A percentile compares a stretch with the other conserved stretches of the same genome.
Conservation (phyloP, 2,797 vertebrate genomes). For the Alca torda region DNA sequence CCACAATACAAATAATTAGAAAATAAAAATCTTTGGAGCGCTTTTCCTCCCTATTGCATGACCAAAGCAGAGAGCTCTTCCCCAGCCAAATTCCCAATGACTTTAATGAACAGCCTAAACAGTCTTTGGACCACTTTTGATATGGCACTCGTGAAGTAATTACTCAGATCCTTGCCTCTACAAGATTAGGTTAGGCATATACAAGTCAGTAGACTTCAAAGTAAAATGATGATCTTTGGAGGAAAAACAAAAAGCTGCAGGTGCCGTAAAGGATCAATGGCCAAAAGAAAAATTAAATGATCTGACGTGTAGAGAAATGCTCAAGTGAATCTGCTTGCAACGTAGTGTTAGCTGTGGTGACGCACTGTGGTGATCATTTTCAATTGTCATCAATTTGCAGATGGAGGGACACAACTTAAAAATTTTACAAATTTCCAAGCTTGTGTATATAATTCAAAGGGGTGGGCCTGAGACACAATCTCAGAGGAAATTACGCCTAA, state of each 20-base stretch:
- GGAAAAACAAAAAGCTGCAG: slow-evolving; percentile 51
- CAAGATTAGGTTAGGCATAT: neutral
- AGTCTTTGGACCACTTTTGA: neutral
- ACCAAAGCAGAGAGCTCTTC: neutral
- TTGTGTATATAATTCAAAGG: neutral
- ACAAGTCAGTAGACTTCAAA: slow-evolving; percentile 30
- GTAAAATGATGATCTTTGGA: slow-evolving; percentile 37
- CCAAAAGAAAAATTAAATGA: slow-evolving; percentile 27
- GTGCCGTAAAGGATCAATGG: neutral
- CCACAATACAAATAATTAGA: neutral
- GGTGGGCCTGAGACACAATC: neutral
- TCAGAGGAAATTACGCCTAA: neutral
- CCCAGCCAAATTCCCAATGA: slow-evolving; percentile 27
- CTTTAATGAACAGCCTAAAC: slow-evolving; percentile 21
- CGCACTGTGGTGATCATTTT: slow-evolving; percentile 41
- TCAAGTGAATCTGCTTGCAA: neutral
- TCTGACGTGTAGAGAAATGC: neutral
- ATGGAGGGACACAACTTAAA: neutral
- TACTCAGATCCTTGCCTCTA: slow-evolving; percentile 1
- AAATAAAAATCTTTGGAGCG: neutral
- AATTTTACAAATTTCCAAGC: neutral
- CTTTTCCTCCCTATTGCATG: neutral
- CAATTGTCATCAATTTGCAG: neutral
- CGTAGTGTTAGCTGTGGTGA: slow-evolving; percentile 5
- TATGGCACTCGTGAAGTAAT: neutral